phyloP scores from a whole-genome alignment of 2,113 vertebrate genomes.

The Malurus elegans region DNA sequence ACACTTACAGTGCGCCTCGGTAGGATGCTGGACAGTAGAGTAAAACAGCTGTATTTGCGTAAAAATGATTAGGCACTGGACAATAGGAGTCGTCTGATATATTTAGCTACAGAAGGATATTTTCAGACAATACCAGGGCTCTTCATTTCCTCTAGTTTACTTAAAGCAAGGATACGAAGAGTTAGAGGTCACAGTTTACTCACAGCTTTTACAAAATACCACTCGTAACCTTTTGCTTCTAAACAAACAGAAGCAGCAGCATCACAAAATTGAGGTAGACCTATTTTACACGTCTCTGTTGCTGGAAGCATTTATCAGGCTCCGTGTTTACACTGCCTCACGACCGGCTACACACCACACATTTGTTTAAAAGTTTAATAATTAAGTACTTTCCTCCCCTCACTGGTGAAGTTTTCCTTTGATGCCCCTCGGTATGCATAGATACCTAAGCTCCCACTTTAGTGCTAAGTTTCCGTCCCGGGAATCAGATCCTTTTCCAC shows the following conservation, averaged over 20 bases:
- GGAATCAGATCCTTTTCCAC: constrained; percentile 31
- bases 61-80: constrained; percentile 26
- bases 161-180: constrained; percentile 64
- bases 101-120: constrained; percentile 68
- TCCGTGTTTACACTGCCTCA: neutral
- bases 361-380: constrained; percentile 43
- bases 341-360: neutral
- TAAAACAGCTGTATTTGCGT: constrained; percentile 31
- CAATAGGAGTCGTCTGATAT: constrained; percentile 32
- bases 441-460: constrained; percentile 21
- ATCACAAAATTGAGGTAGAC: neutral
- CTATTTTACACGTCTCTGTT: constrained; percentile 5
- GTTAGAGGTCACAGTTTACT: constrained; percentile 69
- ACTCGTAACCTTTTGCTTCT: constrained; percentile 24
- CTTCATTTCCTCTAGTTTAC: constrained; percentile 73
- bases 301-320: neutral
- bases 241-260: constrained; percentile 29
- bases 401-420: neutral
- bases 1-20: neutral
- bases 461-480: constrained; percentile 28
- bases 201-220: constrained; percentile 22
- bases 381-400: neutral
- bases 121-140: constrained; percentile 73
- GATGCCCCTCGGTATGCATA: constrained; percentile 3
- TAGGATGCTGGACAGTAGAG: neutral